These are phyloP conservation scores for Alligator mississippiensis DNA, from an alignment of 2,113 vertebrate species.

Conservation along the genomic window DNA sequence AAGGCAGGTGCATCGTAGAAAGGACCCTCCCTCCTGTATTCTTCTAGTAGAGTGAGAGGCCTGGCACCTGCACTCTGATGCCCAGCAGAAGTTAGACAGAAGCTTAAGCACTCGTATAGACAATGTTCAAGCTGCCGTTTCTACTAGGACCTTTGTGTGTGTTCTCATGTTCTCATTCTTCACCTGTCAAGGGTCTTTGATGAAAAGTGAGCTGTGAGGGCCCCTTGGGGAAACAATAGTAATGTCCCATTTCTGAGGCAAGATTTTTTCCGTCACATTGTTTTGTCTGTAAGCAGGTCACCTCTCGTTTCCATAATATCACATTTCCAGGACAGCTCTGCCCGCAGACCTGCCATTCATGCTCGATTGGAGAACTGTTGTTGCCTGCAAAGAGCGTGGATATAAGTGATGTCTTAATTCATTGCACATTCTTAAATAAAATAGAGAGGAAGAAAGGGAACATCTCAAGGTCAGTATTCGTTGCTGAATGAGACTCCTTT, in stretches of 20 bases:
- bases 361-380: constrained; percentile 54
- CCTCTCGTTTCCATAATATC: constrained; percentile 62
- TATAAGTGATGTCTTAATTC: constrained; percentile 68
- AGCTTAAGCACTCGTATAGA: background rate
- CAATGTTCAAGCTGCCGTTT: fast-evolving
- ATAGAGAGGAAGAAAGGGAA: constrained; percentile 47
- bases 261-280: constrained; percentile 6
- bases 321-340: constrained; percentile 66
- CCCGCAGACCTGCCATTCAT: constrained; percentile 69
- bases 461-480: constrained; percentile 53
- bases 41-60: background rate
- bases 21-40: background rate
- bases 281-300: constrained; percentile 66
- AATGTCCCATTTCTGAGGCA: constrained; percentile 1
- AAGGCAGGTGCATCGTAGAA: background rate
- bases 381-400: background rate
- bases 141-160: background rate
- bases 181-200: fast-evolving
- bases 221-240: background rate
- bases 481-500: constrained; percentile 50
- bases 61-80: background rate
- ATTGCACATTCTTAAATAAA: constrained; percentile 66
- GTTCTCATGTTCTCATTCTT: background rate
- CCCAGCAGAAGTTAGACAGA: too few relatives aligned
- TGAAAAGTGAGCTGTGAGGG: fast-evolving